Conservation (phyloP, 1,140 invertebrate species). For the Rhagoletis pomonella region DNA sequence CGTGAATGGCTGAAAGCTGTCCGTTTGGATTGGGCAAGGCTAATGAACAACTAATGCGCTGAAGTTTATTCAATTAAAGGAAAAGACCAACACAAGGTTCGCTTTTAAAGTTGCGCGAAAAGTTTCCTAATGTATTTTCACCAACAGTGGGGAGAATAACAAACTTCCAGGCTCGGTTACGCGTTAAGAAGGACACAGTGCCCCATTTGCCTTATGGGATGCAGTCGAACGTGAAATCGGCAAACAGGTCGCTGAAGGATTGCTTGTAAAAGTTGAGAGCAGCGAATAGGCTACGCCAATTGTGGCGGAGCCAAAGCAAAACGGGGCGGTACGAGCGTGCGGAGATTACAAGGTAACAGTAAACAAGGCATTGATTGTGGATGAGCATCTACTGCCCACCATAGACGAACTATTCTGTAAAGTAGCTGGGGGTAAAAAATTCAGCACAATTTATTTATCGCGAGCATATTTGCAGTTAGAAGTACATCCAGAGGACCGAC, state of each 20-base stretch:
- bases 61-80: constrained; percentile 5
- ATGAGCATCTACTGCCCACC: constrained; percentile 63
- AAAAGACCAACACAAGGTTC: neutral
- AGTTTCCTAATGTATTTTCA: constrained; percentile 46
- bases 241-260: constrained; percentile 6
- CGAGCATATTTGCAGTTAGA: constrained; percentile 62
- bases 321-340: constrained; percentile 61
- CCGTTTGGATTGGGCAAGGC: neutral
- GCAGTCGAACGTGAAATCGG: constrained; percentile 37
- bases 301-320: constrained; percentile 75
- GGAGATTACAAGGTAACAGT: constrained; percentile 55
- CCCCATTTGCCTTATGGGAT: constrained; percentile 56
- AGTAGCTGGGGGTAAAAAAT: constrained; percentile 59
- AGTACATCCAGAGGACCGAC: constrained; percentile 57
- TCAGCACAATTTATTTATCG: constrained; percentile 62
- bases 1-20: constrained; percentile 31
- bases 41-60: neutral
- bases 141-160: constrained; percentile 57
- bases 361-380: constrained; percentile 59
- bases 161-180: constrained; percentile 56
- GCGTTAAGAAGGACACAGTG: constrained; percentile 63
- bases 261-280: constrained; percentile 21
- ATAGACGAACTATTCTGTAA: constrained; percentile 61
- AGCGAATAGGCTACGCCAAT: neutral
- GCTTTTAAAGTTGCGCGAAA: neutral